These are phyloP conservation scores for Scylla paramamosain DNA, from an alignment of 1,140 invertebrate species.

Conservation along the genomic window DNA sequence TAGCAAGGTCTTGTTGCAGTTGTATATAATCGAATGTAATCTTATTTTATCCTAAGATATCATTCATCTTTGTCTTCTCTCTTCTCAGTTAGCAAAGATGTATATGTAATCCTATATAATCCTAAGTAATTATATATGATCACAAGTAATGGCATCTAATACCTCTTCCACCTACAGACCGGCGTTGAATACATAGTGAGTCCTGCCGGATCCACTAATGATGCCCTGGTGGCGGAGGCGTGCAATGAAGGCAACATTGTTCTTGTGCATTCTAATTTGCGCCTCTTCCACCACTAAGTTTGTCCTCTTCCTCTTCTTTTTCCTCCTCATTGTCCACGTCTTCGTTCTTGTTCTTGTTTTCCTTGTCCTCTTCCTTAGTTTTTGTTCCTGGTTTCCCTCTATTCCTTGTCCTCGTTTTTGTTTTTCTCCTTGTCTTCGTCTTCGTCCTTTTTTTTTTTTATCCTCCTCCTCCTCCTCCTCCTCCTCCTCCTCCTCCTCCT, in stretches of 20 bases:
- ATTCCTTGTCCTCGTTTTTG: background rate
- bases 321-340: background rate
- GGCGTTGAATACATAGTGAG: constrained; percentile 96
- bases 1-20: too few species aligned
- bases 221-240: constrained; percentile 93
- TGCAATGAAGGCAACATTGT: constrained; percentile 95
- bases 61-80: too few species aligned
- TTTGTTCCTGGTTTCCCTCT: background rate
- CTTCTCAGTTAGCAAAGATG: too few species aligned
- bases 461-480: too few species aligned
- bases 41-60: too few species aligned
- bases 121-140: too few species aligned
- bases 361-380: background rate
- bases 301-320: too few species aligned
- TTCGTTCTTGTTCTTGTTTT: too few species aligned
- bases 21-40: too few species aligned
- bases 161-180: constrained; percentile 85
- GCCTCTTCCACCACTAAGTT: constrained; percentile 96
- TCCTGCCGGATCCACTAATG: constrained; percentile 96
- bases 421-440: background rate
- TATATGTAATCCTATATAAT: too few species aligned
- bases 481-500: too few species aligned
- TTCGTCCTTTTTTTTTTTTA: background rate
- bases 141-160: too few species aligned
- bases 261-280: constrained; percentile 93